These are phyloP conservation scores for Philaethria dido DNA, from an alignment of 2,888 invertebrate genomes.

Conservation along the genomic window DNA sequence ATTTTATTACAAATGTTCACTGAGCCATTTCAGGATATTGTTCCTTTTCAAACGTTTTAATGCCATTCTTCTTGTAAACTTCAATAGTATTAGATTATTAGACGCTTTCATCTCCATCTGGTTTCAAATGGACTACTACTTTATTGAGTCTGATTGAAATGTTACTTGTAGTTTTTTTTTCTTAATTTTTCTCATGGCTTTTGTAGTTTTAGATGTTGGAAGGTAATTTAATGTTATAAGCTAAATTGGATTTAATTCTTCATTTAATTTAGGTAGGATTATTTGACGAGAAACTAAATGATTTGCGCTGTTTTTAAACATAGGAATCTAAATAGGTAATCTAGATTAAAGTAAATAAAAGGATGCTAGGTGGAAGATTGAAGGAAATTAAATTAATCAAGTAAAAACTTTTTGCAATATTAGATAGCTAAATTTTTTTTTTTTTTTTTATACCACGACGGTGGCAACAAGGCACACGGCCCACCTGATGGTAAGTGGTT, in stretches of 20 bases:
- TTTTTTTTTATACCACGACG: no score
- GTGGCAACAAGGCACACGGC: no score
- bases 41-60: constrained; percentile 30
- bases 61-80: constrained; percentile 29
- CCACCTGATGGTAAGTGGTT: no score
- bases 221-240: neutral
- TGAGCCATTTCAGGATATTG: constrained; percentile 27
- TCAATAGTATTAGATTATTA: constrained; percentile 24
- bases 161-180: neutral
- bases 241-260: neutral
- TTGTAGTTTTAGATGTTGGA: neutral
- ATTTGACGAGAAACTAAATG: neutral
- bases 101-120: constrained; percentile 13
- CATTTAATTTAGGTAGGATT: neutral
- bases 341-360: no score
- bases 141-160: constrained; percentile 13
- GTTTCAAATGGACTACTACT: neutral
- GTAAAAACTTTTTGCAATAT: no score
- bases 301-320: no score
- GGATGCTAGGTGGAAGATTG: no score
- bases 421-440: no score
- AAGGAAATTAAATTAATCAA: no score
- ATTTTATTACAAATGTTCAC: constrained; percentile 37
- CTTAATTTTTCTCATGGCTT: neutral
- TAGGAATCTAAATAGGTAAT: no score